These are phyloP conservation scores for Hippocampus kuda DNA, from an alignment of 2,797 vertebrate genomes.

Conservation along the genomic window DNA sequence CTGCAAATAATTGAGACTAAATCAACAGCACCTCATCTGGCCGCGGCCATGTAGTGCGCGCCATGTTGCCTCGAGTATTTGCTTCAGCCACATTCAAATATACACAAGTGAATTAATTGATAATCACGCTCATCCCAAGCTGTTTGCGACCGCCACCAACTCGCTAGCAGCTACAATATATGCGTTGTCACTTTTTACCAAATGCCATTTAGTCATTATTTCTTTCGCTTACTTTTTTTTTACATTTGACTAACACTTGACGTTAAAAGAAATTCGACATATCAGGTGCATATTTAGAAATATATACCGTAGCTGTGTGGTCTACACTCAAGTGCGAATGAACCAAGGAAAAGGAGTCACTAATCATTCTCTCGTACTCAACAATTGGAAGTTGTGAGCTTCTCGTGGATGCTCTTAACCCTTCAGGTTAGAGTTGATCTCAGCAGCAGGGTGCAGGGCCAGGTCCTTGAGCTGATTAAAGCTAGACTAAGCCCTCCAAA, in stretches of 20 bases:
- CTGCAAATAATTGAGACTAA: not conserved
- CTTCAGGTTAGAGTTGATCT: conserved; percentile 35
- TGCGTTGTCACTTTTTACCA: too few species aligned
- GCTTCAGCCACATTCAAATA: not conserved
- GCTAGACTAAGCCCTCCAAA: conserved; percentile 37
- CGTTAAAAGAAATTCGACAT: not conserved
- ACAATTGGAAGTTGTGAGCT: not conserved
- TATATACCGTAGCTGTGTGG: not conserved
- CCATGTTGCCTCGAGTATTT: not conserved
- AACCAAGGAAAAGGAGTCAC: conserved; percentile 1
- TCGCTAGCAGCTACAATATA: not conserved
- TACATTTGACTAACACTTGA: not conserved
- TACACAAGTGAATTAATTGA: not conserved
- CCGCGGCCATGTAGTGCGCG: not conserved
- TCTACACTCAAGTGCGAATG: not conserved
- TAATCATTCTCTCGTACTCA: not conserved
- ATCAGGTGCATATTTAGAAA: not conserved
- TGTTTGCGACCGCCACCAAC: not conserved
- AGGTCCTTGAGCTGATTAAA: conserved; percentile 54
- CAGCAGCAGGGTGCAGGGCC: conserved; percentile 23
- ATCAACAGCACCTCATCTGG: not conserved
- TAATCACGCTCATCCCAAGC: too few species aligned
- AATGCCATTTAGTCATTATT: too few species aligned
- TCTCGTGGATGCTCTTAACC: conserved; percentile 47
- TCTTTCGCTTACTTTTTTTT: not conserved